phyloP scores from a whole-genome alignment of 1,140 invertebrate species.

The Eueides isabella region DNA sequence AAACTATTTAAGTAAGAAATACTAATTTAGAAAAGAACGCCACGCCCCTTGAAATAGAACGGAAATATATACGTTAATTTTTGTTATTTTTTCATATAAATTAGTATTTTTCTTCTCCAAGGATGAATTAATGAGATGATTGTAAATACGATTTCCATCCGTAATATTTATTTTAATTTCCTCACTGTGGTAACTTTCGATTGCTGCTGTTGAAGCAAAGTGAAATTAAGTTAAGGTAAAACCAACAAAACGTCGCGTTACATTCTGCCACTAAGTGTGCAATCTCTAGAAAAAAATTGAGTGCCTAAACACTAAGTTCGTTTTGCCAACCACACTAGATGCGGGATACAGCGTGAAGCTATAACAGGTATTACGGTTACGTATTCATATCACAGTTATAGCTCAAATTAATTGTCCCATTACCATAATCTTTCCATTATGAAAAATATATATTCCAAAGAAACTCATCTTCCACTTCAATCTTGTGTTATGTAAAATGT shows the following conservation, averaged over 20 bases:
- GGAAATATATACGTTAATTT: too few species aligned
- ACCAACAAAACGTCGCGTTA: neutral
- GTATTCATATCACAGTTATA: neutral
- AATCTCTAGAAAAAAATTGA: neutral
- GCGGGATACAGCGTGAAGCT: neutral
- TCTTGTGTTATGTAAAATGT: conserved; percentile 5
- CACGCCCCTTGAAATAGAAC: too few species aligned
- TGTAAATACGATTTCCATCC: neutral
- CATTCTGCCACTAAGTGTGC: neutral
- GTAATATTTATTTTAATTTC: neutral
- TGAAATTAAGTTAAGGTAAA: too few species aligned
- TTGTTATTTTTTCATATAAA: too few species aligned
- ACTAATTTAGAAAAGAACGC: too few species aligned
- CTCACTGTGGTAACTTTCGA: neutral
- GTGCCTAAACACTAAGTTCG: neutral
- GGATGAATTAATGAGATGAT: too few species aligned
- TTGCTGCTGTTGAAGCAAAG: too few species aligned
- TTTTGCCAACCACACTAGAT: neutral
- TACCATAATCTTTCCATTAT: conserved; percentile 5
- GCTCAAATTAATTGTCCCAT: conserved; percentile 2
- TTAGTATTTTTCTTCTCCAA: too few species aligned
- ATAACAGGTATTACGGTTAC: neutral
- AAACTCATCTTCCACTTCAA: neutral
- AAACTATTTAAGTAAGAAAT: too few species aligned
- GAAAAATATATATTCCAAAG: neutral